Percentiles rank a stretch among this genome's conserved stretches.
These are phyloP conservation scores for Ibycter americanus DNA, from an alignment of 2,797 vertebrate species.

Conservation along the genomic window DNA sequence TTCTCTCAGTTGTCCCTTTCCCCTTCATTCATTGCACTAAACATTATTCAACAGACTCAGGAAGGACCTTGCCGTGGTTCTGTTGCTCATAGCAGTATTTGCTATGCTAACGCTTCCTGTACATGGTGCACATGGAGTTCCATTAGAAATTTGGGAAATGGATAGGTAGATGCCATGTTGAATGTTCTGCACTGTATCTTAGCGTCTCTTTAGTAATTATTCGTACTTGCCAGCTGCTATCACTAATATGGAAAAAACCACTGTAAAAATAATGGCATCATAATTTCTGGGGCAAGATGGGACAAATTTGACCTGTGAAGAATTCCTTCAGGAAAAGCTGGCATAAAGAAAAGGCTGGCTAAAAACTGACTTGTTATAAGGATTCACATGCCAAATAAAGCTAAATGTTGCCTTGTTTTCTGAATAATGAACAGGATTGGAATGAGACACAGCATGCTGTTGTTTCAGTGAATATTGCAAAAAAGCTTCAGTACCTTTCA, in stretches of 20 bases:
- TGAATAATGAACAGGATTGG: background rate
- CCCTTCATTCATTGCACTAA: background rate
- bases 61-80: conserved; percentile 65
- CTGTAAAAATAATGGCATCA: background rate
- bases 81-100: conserved; percentile 59
- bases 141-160: background rate
- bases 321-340: background rate
- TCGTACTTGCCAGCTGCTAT: background rate
- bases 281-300: background rate
- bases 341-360: background rate
- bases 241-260: background rate
- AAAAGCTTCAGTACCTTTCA: background rate
- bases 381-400: background rate
- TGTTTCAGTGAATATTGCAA: background rate
- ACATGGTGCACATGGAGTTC: background rate
- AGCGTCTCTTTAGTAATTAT: background rate
- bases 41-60: conserved; percentile 39
- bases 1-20: background rate
- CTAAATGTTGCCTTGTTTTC: background rate
- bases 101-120: conserved; percentile 47
- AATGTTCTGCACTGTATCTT: background rate
- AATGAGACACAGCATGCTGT: background rate
- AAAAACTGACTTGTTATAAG: background rate
- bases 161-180: background rate
- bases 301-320: background rate